Base-by-base conservation (phyloP, 1,140 invertebrate species). In the Aricia agestis region DNA sequence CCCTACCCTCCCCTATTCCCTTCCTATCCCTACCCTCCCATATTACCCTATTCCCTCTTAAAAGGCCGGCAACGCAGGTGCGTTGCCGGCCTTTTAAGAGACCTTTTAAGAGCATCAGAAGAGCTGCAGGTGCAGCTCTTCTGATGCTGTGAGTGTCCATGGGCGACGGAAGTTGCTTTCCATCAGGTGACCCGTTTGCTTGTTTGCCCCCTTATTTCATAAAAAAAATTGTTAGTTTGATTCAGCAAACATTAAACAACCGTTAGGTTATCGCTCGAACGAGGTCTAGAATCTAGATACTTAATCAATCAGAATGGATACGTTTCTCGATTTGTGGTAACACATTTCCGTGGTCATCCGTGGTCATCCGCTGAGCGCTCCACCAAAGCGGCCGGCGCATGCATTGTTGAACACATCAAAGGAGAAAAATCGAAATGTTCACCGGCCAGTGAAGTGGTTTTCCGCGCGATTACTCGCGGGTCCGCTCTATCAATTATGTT, bases 341-440 rank as follows among this genome's bases (percentile, higher is more conserved):
- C 45, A 70, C 73, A 68, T 72, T 58, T 76, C 71, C 41, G 73
- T 74, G 77, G 71, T 77, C 71, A 77, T 70, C 72, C 72, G 71
- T 73, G 77, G 69, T 77, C 73, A 76, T 67, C 73, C 71, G 71
- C 73, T 71, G 78, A 67, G 74, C 72, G 71, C 74, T 72, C 76
- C 78, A 75, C 74, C 9, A 52, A 52, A 52, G 73, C 75, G 78
- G 77, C 69, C 75, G 75, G 74, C 82, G 82, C 85, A 89, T 88
- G 87, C 85, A 88, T 88, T 90, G 89, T 87, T 89, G 82, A 88
- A 89, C 86, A 90, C 86, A 90, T 90, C 88, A 90, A 90, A 90
- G 88, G 85, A 90, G 88, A 90, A 90, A 90, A 90, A 90, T 90
- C 85, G 87, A 83, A 89, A 87, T 89, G 88, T 86, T 78, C 88